These are phyloP conservation scores for Morbakka virulenta DNA, from an alignment of 30 jellyfish, hydroid and myxozoan species.

Conservation along the genomic window DNA sequence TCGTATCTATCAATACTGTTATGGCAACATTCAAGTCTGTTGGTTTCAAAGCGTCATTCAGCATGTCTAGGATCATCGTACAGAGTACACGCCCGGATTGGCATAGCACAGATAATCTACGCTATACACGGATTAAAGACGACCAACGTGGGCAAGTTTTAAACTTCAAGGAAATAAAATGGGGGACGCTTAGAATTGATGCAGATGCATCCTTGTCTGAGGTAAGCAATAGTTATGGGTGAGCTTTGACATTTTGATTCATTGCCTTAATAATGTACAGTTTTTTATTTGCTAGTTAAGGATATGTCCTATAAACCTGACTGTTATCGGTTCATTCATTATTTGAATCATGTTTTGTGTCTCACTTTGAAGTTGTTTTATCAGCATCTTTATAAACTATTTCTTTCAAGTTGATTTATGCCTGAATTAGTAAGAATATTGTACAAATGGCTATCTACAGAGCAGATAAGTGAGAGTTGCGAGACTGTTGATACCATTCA, in stretches of 20 bases:
- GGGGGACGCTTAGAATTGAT: slow-evolving; percentile 94
- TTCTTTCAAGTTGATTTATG: too few relatives aligned
- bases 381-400: too few relatives aligned
- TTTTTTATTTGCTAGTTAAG: neutral
- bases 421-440: too few relatives aligned
- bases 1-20: slow-evolving; percentile 84
- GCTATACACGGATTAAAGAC: slow-evolving; percentile 88
- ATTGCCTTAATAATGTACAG: neutral
- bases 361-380: too few relatives aligned
- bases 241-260: too few relatives aligned
- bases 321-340: neutral
- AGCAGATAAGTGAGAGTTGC: too few relatives aligned
- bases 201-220: slow-evolving; percentile 96
- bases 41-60: slow-evolving; percentile 93
- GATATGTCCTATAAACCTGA: neutral
- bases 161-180: slow-evolving; percentile 80
- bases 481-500: too few relatives aligned
- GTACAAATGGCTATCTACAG: too few relatives aligned
- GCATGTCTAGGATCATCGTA: slow-evolving; percentile 78
- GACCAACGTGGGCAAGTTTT: slow-evolving; percentile 87
- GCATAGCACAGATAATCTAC: slow-evolving; percentile 62
- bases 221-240: too few relatives aligned
- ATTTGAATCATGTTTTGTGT: neutral
- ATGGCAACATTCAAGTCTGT: slow-evolving; percentile 78
- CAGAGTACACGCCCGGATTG: slow-evolving; percentile 93